These are phyloP conservation scores for Macrosoma leucophasiata DNA, from an alignment of 2,888 invertebrate species.

Conservation along the genomic window DNA sequence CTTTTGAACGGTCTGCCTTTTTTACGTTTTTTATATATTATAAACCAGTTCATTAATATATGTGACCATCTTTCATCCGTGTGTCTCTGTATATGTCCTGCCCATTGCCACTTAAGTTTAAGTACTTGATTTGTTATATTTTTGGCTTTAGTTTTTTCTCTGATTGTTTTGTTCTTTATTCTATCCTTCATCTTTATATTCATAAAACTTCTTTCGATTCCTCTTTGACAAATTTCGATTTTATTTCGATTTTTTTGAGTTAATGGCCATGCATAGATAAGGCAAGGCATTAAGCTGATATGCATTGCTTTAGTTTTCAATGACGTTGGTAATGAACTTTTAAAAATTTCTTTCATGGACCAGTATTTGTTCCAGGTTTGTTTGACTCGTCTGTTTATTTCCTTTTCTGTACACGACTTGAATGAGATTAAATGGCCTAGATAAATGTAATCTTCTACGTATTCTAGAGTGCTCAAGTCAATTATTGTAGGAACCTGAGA, in stretches of 20 bases:
- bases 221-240: conserved; percentile 5
- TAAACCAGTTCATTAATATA: conserved; percentile 1
- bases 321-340: conserved; percentile 2
- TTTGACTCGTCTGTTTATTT: too few species aligned
- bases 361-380: conserved; percentile 8
- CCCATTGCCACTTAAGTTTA: conserved; percentile 5
- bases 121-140: conserved; percentile 1
- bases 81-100: conserved; percentile 5
- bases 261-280: not conserved
- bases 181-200: not conserved
- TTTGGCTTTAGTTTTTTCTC: not conserved
- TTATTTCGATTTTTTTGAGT: not conserved
- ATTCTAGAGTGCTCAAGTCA: too few species aligned
- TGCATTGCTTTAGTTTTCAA: conserved; percentile 6
- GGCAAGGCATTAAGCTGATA: conserved; percentile 4
- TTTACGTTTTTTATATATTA: conserved; percentile 5
- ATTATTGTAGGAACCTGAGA: too few species aligned
- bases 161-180: conserved; percentile 1
- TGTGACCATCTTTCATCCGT: conserved; percentile 3
- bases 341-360: conserved; percentile 5
- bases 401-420: too few species aligned
- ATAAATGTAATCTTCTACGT: too few species aligned
- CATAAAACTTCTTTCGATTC: not conserved
- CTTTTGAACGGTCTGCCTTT: conserved; percentile 11
- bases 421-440: too few species aligned